These are phyloP conservation scores for Nasonia vitripennis DNA, from an alignment of 1,140 invertebrate species.

Conservation along the genomic window DNA sequence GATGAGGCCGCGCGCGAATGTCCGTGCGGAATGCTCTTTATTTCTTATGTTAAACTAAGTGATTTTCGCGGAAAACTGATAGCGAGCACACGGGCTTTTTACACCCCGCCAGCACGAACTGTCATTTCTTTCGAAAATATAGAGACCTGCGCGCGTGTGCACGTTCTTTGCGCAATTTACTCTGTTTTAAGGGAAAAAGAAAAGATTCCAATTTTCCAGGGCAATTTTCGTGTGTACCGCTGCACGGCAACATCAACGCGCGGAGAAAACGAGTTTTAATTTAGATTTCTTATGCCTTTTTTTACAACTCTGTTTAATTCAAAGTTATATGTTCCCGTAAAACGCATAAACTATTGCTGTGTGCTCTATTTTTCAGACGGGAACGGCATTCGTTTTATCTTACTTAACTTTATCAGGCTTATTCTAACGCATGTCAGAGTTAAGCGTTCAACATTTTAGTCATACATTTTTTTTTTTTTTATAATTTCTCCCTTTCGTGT, in stretches of 20 bases:
- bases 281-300: neutral
- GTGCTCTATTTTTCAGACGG: neutral
- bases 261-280: neutral
- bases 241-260: neutral
- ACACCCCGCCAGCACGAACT: neutral
- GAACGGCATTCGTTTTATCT: neutral
- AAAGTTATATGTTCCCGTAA: neutral
- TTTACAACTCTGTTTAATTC: neutral
- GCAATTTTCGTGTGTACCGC: neutral
- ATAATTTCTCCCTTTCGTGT: no score
- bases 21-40: neutral
- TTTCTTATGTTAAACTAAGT: constrained; percentile 5
- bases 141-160: neutral
- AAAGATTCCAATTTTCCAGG: neutral
- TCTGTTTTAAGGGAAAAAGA: neutral
- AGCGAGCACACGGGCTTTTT: neutral
- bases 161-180: neutral
- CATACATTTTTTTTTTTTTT: no score
- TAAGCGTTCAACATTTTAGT: no score
- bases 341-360: neutral
- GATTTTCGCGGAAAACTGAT: neutral
- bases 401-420: neutral
- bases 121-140: neutral
- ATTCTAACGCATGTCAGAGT: neutral
- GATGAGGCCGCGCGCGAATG: neutral